phyloP scores from a whole-genome alignment of 2,888 invertebrate species.

The Eupithecia inturbata region DNA sequence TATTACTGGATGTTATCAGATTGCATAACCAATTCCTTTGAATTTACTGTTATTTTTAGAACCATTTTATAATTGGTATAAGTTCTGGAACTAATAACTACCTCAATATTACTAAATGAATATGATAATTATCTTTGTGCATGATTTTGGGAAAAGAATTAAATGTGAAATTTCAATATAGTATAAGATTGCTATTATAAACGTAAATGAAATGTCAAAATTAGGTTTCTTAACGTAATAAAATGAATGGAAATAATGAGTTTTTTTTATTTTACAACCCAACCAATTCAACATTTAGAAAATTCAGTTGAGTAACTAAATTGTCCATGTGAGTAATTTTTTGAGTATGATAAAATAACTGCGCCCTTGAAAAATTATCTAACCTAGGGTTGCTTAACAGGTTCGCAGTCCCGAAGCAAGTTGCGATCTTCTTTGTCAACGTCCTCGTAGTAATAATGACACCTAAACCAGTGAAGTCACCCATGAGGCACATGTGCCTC shows the following conservation, averaged over 20 bases:
- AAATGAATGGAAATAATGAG: conserved; percentile 64
- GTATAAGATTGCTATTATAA: conserved; percentile 82
- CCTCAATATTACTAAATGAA: conserved; percentile 84
- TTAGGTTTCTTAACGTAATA: conserved; percentile 84
- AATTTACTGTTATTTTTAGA: conserved; percentile 79
- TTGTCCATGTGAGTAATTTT: no score
- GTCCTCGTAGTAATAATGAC: no score
- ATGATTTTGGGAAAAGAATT: conserved; percentile 82
- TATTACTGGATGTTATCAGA: conserved; percentile 57
- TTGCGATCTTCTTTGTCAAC: no score
- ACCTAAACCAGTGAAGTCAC: no score
- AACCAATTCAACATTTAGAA: no score
- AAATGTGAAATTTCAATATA: conserved; percentile 75
- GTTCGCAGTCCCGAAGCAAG: no score
- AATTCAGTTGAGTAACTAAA: no score
- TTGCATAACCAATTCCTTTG: conserved; percentile 58
- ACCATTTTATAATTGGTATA: conserved; percentile 81
- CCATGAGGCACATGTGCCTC: no score
- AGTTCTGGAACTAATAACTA: conserved; percentile 84
- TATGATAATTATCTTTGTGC: conserved; percentile 83
- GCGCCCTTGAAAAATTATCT: no score
- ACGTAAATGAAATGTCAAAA: conserved; percentile 81
- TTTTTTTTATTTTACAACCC: conserved; percentile 43
- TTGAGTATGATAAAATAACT: no score
- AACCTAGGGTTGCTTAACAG: no score